Evolutionary conservation across 23 tunicate genomes (phyloP), one percentile per base, ranked within the genome.

Genomic region (Botrylloides violaceus): DNA sequence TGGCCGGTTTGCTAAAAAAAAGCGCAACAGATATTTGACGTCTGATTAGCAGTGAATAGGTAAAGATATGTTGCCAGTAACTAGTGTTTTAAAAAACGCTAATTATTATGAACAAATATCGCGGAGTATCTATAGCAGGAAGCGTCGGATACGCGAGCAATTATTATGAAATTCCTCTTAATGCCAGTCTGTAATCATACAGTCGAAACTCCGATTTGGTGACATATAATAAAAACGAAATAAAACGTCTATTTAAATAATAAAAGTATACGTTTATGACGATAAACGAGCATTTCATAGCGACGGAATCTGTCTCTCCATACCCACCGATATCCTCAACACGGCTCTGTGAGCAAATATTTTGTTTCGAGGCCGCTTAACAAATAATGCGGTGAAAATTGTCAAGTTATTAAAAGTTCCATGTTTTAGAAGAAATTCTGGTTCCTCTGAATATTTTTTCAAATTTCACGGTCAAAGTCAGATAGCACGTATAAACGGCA

Each of bases 81-180:
- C 53, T 43, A 43, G 53, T 15, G 15, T 7, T 43, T 43, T 43
- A 43, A 15, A 7, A 7, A 7, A 15, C 53, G 53, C 53, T 43
- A 43, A 43, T 43, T 43, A 43, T 43, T 43, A 43, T 43, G 53
- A 43, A 43, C 53, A 43, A 43, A 43, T 43, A 43, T 43, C 53
- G 9, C 15, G 9, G 53, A 43, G 53, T 43, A 43, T 43, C 9
- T 43, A 43, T 15, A 43, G 53, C 53, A 43, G 53, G 53, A 43
- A 43, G 53, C 53, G 53, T 43, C 53, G 53, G 15, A 43, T 43
- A 9, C 15, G 15, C 15, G 53, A 15, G 53, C 53, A 15, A 15
- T 15, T 7, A 43, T 43, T 43, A 43, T 9, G 12, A 43, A 43
- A 43, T 43, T 43, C 53, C 53, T 43, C 15, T 43, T 43, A 43